Evolutionary conservation across 2,797 vertebrate genomes (phyloP), one percentile per base, ranked within the genome.

Genomic region (Salmo trutta): DNA sequence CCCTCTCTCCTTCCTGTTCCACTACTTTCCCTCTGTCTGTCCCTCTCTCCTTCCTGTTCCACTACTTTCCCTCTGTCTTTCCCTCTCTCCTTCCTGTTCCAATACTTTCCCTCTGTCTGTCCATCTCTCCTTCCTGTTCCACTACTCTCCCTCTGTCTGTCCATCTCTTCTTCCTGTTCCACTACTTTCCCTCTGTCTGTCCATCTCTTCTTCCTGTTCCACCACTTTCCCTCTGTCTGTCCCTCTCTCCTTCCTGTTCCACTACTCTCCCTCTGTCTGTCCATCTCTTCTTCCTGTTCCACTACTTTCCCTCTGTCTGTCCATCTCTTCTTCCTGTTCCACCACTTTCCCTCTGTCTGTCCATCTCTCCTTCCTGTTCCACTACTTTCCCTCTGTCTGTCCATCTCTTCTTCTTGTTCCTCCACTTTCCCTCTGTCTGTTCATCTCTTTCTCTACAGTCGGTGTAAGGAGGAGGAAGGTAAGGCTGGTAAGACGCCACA

Each of bases 401-500:
- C 7, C 7, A 1, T 10, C 36, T 41, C 36, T 41, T 41, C 36
- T 41, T 41, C 36, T 7, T 41, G 7, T 41, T 41, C 8, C 2
- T 2, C 10, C 0, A 41, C 36, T 41, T 41, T 10, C 1, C 52
- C 5, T 36, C 31, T 68, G n/a, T 17, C 1, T 36, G 5, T 36
- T 5, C 33, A 36, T 36, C 33, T 70, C 17, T 71, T 27, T 53
- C 24, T 54, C 69, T 7, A 4, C 27, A 93, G 91, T 8, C 74
- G 88, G 77, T 47, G 21, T 87, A 16, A 89, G 72, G 75, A 90
- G 85, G 79, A 89, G 82, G 82, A 5, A 33, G 31, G n/a, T 47
- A 29, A 85, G 82, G 65, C 19, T 82, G 77, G 87, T 76, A 71
- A 87, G 80, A 82, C 89, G 77, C 81, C 91, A 88, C 77, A 81